Percentiles rank a stretch among this genome's conserved stretches.
These are phyloP conservation scores for Cinara cedri DNA, from an alignment of 2,888 invertebrate species.

Conservation along the genomic window DNA sequence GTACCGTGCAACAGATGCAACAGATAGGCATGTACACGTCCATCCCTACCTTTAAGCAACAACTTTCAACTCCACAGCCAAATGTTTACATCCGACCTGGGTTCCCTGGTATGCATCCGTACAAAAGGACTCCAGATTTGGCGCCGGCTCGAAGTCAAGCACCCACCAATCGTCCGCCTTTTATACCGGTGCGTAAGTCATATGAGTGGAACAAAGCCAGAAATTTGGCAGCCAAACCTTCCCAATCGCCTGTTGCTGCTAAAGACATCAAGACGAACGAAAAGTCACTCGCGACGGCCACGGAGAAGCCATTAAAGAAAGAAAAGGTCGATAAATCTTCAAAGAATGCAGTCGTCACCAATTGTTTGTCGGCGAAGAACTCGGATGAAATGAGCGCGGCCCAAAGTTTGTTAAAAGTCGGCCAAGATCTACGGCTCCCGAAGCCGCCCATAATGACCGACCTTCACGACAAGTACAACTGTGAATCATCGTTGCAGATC, in stretches of 20 bases:
- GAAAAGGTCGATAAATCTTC: neutral
- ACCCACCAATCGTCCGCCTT: slow-evolving; percentile 41
- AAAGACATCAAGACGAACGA: neutral
- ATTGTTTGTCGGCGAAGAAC: neutral
- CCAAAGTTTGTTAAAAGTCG: slow-evolving; percentile 41
- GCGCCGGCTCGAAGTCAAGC: slow-evolving; percentile 23
- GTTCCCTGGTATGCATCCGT: slow-evolving; percentile 12
- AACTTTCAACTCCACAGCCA: neutral
- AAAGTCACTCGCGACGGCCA: neutral
- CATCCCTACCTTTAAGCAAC: slow-evolving; percentile 40
- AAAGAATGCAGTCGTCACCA: neutral
- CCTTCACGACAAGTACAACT: slow-evolving; percentile 42
- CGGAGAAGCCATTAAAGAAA: neutral
- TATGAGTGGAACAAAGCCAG: slow-evolving; percentile 55
- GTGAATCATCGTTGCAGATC: slow-evolving; percentile 51
- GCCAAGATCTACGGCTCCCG: slow-evolving; percentile 26
- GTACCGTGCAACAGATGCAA: slow-evolving; percentile 48
- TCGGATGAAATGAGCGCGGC: slow-evolving; percentile 40
- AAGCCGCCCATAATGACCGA: neutral
- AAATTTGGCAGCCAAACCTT: slow-evolving; percentile 26
- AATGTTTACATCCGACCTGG: slow-evolving; percentile 19
- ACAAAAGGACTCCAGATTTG: neutral
- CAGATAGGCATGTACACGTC: slow-evolving; percentile 57
- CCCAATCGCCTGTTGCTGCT: neutral
- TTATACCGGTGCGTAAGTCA: slow-evolving; percentile 50